Evolutionary conservation across 2,797 vertebrate genomes (phyloP), one percentile per base, ranked within the genome.

Genomic region (Gobionotothen gibberifrons): DNA sequence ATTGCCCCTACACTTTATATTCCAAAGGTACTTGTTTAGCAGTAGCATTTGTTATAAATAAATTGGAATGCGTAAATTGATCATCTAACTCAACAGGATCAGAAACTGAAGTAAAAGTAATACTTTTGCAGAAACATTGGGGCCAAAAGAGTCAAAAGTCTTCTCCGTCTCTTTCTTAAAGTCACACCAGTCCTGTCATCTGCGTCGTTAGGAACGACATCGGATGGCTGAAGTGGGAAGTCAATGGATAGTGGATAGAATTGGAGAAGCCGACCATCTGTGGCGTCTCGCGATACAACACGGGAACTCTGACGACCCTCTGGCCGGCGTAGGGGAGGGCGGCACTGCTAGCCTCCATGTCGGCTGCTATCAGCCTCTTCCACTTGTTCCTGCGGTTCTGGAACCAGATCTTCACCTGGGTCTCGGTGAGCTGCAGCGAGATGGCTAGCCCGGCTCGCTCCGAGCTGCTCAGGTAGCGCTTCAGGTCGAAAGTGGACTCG

Each of bases 401-500:
- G 67, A 96, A 96, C 95, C 95, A 96, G 82, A 96, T 96, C 92
- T 96, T 96, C 16, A 96, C 95, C 87, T 96, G 95, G 1, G 95
- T 96, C 89, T 96, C 95, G 0, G 94, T 96, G 82, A 96, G 93
- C 72, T 94, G 93, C 42, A 95, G 90, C 4, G 93, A 87, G 7
- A 91, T 75, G 2, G 94, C 94, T 16, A 95, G 90, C 0, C 90
- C 92, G 0, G 93, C 93, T 9, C 94, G 87, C 81, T 95, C 94
- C 0, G 92, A 86, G 87, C 94, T 93, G 92, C 94, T 95, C 64
- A 95, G 87, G 84, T 95, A 96, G 69, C 96, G 95, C 82, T 96
- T 96, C 82, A 96, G 87, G 83, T 97, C 96, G 72, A 97, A 97
- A 2, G 96, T 96, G 86, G 96, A 96, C 89, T 97, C 97, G 17